phyloP scores from a whole-genome alignment of 2,797 vertebrate genomes.

The Phoxinus dragarum region DNA sequence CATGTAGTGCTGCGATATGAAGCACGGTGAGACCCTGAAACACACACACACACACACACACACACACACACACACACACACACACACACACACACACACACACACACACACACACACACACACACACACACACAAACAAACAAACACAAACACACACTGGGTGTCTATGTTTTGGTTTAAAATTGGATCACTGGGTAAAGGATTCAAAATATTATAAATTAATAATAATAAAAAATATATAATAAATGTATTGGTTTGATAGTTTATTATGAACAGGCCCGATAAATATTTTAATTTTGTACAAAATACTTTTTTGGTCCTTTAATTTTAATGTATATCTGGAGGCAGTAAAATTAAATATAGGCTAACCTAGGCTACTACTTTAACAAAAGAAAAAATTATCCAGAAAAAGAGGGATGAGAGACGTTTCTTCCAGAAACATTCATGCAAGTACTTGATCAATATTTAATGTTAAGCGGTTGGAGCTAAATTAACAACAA shows the following conservation, averaged over 20 bases:
- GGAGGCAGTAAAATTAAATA: not conserved
- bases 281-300: no score
- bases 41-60: not conserved
- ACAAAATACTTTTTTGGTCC: not conserved
- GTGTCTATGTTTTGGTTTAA: no score
- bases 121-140: no score
- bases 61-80: no score
- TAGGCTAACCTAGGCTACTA: no score
- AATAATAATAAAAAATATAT: not conserved
- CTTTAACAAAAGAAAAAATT: not conserved
- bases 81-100: no score
- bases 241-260: not conserved
- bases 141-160: no score
- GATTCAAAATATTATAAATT: not conserved
- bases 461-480: not conserved
- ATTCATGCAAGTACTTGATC: not conserved
- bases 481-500: not conserved
- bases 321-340: not conserved
- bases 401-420: not conserved
- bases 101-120: no score
- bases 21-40: slow-evolving; percentile 67
- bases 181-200: not conserved
- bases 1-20: slow-evolving; percentile 68
- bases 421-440: not conserved
- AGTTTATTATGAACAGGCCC: not conserved